These are phyloP conservation scores for Hemicentrotus pulcherrimus DNA, from an alignment of 35 echinoderm and acorn worm genomes.

Conservation along the genomic window DNA sequence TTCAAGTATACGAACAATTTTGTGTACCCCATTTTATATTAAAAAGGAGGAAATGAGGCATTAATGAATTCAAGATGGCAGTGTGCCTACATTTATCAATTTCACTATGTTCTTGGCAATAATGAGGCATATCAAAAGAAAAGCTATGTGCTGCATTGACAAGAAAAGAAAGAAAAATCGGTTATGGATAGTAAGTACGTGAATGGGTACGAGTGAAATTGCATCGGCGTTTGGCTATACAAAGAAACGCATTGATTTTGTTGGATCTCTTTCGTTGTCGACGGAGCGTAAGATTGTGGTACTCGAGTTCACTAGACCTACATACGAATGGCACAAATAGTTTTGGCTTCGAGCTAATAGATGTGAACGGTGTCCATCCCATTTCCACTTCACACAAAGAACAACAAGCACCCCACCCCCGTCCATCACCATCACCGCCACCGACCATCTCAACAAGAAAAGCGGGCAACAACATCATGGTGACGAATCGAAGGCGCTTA, in stretches of 20 bases:
- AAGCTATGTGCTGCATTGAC: too few relatives aligned
- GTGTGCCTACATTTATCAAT: too few relatives aligned
- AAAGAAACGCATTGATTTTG: not conserved
- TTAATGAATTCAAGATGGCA: too few relatives aligned
- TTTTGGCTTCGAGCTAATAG: not conserved
- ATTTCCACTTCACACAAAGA: not conserved
- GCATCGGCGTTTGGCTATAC: not conserved
- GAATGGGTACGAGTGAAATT: too few relatives aligned
- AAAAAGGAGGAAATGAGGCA: too few relatives aligned
- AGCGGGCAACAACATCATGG: not conserved
- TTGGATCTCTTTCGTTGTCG: not conserved
- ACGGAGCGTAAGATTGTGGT: not conserved
- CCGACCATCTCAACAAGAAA: not conserved
- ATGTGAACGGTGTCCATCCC: not conserved
- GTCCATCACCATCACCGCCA: not conserved
- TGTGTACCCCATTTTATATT: too few relatives aligned
- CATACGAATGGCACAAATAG: not conserved
- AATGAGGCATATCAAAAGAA: too few relatives aligned
- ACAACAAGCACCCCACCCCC: not conserved
- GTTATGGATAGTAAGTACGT: too few relatives aligned
- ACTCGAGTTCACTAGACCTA: not conserved
- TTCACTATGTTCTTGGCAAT: too few relatives aligned
- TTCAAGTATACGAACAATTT: too few relatives aligned
- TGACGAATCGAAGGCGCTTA: not conserved
- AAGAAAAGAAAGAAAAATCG: too few relatives aligned